Evolutionary conservation across 2,797 vertebrate species (phyloP).

Genomic region (Prunella strophiata): DNA sequence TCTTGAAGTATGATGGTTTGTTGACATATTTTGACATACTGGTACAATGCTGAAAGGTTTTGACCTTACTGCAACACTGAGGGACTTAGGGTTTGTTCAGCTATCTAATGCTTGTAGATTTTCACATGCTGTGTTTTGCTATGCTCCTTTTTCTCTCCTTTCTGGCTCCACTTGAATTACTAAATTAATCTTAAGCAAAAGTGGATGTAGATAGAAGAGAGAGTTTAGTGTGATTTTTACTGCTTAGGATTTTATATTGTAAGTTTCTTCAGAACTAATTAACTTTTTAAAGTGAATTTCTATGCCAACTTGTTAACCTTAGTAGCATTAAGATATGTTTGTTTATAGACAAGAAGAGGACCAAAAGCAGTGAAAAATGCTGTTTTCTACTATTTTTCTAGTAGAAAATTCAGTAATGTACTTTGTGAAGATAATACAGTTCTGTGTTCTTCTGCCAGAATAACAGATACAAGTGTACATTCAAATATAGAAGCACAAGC

Average conservation of each 20-base stretch:
- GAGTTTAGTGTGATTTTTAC: background rate
- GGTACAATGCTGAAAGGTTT: constrained; percentile 78
- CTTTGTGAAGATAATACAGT: background rate
- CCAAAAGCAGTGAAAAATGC: background rate
- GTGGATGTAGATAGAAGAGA: background rate
- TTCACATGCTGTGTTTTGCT: constrained; percentile 25
- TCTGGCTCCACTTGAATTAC: background rate
- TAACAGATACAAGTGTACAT: background rate
- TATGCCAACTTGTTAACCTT: background rate
- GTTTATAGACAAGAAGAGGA: background rate
- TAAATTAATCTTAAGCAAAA: constrained; percentile 16
- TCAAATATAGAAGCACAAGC: background rate
- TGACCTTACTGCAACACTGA: constrained; percentile 75
- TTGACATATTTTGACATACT: constrained; percentile 88
- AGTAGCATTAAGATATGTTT: background rate
- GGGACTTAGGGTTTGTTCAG: constrained; percentile 65
- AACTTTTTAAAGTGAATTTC: background rate
- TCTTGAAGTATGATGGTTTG: constrained; percentile 79
- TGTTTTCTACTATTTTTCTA: background rate
- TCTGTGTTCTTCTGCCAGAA: background rate
- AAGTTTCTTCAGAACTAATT: background rate
- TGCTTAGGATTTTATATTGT: background rate
- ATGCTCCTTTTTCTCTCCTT: background rate
- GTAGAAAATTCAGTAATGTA: background rate
- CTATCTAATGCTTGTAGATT: constrained; percentile 34